A percentile compares a stretch with the other conserved stretches of the same genome.
These are phyloP conservation scores for Heterotilapia buettikoferi DNA, from an alignment of 2,113 vertebrate species.

Conservation along the genomic window DNA sequence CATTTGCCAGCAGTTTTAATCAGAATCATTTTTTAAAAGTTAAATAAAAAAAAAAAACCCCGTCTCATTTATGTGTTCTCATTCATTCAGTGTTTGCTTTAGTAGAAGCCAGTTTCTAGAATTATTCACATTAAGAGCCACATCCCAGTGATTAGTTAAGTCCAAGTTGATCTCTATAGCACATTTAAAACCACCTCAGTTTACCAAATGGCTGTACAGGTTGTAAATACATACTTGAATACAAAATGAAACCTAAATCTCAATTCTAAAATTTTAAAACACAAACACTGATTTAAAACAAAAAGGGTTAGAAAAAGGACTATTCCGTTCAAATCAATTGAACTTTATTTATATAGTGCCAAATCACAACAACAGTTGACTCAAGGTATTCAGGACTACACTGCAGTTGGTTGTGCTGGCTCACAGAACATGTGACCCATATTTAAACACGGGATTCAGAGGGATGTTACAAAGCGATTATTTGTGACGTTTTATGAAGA, in stretches of 20 bases:
- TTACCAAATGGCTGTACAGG: background rate
- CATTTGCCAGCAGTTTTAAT: background rate
- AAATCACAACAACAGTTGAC: background rate
- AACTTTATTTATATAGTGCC: background rate
- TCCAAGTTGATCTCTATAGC: background rate
- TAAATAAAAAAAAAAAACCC: background rate
- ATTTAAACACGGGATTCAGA: background rate
- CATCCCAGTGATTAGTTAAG: background rate
- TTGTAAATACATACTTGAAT: background rate
- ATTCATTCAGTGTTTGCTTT: background rate
- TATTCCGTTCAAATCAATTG: background rate
- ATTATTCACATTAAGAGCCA: background rate
- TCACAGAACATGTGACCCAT: background rate
- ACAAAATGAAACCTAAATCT: background rate
- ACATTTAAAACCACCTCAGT: background rate
- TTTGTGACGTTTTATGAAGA: background rate
- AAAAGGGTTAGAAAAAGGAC: background rate
- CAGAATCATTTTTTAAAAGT: fast-evolving
- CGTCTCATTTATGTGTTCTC: background rate
- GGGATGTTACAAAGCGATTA: background rate
- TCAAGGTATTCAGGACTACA: background rate
- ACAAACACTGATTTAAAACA: background rate
- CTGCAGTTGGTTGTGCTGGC: background rate
- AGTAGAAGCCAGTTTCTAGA: background rate
- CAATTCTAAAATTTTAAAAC: background rate